These are phyloP conservation scores for Halictus quadricinctus DNA, from an alignment of 2,888 invertebrate genomes.

Conservation along the genomic window DNA sequence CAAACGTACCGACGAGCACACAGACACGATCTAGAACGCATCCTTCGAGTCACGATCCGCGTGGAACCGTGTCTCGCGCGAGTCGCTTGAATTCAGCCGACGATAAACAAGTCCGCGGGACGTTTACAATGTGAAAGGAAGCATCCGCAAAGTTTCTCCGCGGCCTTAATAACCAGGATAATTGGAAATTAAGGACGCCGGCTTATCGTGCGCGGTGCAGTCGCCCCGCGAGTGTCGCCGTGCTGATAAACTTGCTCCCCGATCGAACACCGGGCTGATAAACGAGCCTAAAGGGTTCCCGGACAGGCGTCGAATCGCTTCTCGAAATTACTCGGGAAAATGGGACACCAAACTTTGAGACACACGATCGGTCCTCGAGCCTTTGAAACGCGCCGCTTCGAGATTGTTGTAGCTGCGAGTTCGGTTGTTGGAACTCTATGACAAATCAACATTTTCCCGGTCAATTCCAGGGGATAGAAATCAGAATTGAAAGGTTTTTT, in stretches of 20 bases:
- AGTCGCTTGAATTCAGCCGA: conserved; percentile 38
- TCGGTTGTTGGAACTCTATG: too few species aligned
- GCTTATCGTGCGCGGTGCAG: conserved; percentile 48
- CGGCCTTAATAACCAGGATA: conserved; percentile 62
- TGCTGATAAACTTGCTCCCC: conserved; percentile 45
- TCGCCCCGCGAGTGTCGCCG: conserved; percentile 7
- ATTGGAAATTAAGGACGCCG: conserved; percentile 59
- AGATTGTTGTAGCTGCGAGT: too few species aligned
- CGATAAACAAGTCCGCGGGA: conserved; percentile 54
- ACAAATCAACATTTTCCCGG: too few species aligned
- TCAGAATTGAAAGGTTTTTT: too few species aligned
- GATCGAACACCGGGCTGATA: conserved; percentile 38
- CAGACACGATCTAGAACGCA: conserved; percentile 14
- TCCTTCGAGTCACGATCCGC: conserved; percentile 18
- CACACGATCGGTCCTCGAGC: too few species aligned
- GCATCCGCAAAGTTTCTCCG: conserved; percentile 58
- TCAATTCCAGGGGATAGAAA: too few species aligned
- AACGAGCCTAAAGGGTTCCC: not conserved
- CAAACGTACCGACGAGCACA: not conserved
- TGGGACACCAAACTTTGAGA: not conserved
- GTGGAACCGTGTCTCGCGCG: conserved; percentile 35
- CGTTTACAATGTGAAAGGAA: conserved; percentile 53
- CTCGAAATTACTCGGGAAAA: not conserved
- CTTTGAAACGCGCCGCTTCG: too few species aligned
- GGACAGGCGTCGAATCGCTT: not conserved